Percentiles rank a stretch among this genome's conserved stretches.
Conservation (phyloP, 2,113 vertebrate species). For the Oostethus manadensis region DNA sequence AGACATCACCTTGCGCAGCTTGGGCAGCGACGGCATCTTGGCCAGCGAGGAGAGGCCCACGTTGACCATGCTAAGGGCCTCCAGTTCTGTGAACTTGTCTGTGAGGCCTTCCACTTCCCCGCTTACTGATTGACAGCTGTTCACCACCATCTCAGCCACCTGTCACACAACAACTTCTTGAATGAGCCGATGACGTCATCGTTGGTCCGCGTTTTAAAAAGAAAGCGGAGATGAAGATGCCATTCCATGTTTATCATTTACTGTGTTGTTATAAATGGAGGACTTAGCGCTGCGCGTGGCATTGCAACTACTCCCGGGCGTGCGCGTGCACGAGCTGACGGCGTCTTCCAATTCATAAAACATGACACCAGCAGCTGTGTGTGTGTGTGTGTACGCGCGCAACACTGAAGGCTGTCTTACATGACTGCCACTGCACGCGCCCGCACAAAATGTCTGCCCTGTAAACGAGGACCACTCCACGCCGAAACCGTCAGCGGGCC, state of each 20-base stretch:
- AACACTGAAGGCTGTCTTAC: slow-evolving; percentile 14
- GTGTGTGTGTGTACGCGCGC: neutral
- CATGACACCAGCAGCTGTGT: slow-evolving; percentile 20
- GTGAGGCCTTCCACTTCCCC: slow-evolving; percentile 93
- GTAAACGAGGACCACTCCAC: slow-evolving; percentile 7
- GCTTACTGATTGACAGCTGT: slow-evolving; percentile 84
- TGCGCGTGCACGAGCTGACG: slow-evolving; percentile 34
- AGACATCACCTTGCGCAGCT: slow-evolving; percentile 85
- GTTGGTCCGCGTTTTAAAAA: too few relatives aligned
- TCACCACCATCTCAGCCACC: slow-evolving; percentile 91
- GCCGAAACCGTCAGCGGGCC: neutral
- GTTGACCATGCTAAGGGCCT: slow-evolving; percentile 93
- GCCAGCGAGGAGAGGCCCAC: slow-evolving; percentile 84
- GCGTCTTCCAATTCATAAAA: slow-evolving; percentile 42
- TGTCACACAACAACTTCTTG: neutral
- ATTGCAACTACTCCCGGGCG: neutral
- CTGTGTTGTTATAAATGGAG: too few relatives aligned
- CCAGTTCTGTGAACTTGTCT: slow-evolving; percentile 87
- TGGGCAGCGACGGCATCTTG: slow-evolving; percentile 90
- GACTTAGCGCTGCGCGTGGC: too few relatives aligned
- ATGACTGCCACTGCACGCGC: slow-evolving; percentile 19
- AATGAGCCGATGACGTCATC: neutral
- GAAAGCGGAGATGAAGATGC: too few relatives aligned
- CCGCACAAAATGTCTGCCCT: slow-evolving; percentile 9
- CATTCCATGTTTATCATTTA: too few relatives aligned